These are phyloP conservation scores for Abscondita cerata DNA, from an alignment of 2,888 invertebrate species.

Conservation along the genomic window DNA sequence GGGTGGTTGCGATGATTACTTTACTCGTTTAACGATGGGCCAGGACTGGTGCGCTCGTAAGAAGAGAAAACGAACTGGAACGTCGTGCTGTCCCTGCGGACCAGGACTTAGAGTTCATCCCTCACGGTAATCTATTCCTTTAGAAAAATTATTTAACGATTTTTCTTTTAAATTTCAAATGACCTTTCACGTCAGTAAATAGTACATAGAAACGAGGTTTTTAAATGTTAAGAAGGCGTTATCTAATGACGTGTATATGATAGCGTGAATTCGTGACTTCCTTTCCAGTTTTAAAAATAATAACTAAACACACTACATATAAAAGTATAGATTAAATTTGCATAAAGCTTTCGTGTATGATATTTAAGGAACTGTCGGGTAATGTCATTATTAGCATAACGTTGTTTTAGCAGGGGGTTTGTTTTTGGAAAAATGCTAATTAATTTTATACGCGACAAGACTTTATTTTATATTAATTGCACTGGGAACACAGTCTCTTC, in stretches of 20 bases:
- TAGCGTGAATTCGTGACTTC: slow-evolving; percentile 26
- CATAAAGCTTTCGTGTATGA: slow-evolving; percentile 14
- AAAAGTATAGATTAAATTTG: slow-evolving; percentile 13
- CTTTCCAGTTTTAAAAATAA: slow-evolving; percentile 15
- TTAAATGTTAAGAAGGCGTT: slow-evolving; percentile 12
- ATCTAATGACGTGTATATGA: slow-evolving; percentile 24
- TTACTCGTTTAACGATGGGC: slow-evolving; percentile 64
- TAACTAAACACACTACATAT: slow-evolving; percentile 13
- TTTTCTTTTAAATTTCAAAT: background rate
- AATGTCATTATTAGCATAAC: slow-evolving; percentile 3
- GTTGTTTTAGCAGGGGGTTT: background rate
- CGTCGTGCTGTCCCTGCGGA: slow-evolving; percentile 65
- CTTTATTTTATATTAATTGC: background rate
- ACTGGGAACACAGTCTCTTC: background rate
- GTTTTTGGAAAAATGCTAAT: background rate
- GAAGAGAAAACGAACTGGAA: slow-evolving; percentile 73
- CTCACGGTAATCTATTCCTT: slow-evolving; percentile 50
- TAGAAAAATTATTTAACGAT: background rate
- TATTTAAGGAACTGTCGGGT: background rate
- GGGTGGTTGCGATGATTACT: slow-evolving; percentile 10
- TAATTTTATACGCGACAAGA: too few relatives aligned
- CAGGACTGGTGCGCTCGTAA: slow-evolving; percentile 79
- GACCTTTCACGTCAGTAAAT: too few relatives aligned
- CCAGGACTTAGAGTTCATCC: slow-evolving; percentile 67
- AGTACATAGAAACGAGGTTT: background rate